phyloP scores from a whole-genome alignment of 2,888 invertebrate genomes.

The Lissocephala sabroskyi region DNA sequence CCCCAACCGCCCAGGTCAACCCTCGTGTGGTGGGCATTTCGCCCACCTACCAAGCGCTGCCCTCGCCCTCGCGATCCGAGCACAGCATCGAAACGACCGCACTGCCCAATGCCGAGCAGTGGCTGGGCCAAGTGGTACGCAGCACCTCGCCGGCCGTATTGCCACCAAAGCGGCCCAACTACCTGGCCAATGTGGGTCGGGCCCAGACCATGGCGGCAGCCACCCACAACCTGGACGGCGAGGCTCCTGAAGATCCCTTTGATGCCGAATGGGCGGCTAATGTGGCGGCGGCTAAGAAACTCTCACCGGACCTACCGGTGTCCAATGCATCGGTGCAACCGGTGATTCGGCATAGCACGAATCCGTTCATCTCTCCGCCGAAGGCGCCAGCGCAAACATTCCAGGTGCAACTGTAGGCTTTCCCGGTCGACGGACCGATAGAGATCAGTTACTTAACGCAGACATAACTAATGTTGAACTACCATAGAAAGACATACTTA shows the following conservation, averaged over 20 bases:
- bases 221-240: slow-evolving; percentile 60
- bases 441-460: slow-evolving; percentile 42
- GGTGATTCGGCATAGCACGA: slow-evolving; percentile 71
- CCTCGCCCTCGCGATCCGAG: slow-evolving; percentile 50
- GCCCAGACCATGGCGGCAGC: slow-evolving; percentile 76
- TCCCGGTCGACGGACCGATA: neutral
- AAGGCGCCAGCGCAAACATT: slow-evolving; percentile 72
- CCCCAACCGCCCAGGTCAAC: slow-evolving; percentile 73
- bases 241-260: slow-evolving; percentile 77
- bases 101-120: slow-evolving; percentile 87
- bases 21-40: slow-evolving; percentile 76
- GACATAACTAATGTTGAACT: slow-evolving; percentile 46
- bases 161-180: slow-evolving; percentile 73
- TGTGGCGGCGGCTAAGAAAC: slow-evolving; percentile 71
- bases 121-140: slow-evolving; percentile 83
- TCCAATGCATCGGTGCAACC: too few species aligned
- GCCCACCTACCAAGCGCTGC: slow-evolving; percentile 31
- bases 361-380: slow-evolving; percentile 73
- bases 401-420: slow-evolving; percentile 72
- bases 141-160: slow-evolving; percentile 75
- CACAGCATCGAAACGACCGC: slow-evolving; percentile 67
- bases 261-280: slow-evolving; percentile 86
- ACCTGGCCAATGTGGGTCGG: slow-evolving; percentile 74
- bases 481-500: slow-evolving; percentile 19
- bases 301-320: slow-evolving; percentile 72